Conservation (phyloP, 2,113 vertebrate genomes). For the Neotoma lepida region DNA sequence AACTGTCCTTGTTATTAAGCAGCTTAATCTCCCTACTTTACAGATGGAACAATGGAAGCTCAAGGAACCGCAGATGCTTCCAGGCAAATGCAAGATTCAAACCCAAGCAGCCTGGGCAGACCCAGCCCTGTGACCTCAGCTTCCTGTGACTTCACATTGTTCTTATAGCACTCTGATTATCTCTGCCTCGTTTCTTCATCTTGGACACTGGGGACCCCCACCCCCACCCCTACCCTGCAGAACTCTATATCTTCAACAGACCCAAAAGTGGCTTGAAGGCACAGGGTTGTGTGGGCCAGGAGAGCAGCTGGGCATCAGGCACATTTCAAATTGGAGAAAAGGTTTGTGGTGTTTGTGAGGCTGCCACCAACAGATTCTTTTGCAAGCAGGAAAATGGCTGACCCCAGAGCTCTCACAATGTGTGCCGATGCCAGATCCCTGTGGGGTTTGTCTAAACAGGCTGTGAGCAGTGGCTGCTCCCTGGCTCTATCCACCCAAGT, state of each 20-base stretch:
- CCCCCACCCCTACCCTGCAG: background rate
- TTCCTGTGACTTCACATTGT: background rate
- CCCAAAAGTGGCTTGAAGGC: background rate
- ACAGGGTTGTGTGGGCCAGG: fast-evolving
- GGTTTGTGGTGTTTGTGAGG: background rate
- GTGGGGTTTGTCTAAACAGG: conserved; percentile 84
- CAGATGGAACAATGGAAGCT: background rate
- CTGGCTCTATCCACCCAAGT: conserved; percentile 56
- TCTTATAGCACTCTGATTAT: background rate
- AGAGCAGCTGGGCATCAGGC: background rate
- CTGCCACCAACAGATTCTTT: conserved; percentile 66
- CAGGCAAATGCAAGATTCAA: background rate
- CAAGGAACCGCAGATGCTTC: background rate
- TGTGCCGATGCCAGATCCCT: conserved; percentile 55
- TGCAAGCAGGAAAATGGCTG: conserved; percentile 76
- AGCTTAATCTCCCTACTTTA: background rate
- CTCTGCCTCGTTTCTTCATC: background rate
- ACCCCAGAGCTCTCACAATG: background rate
- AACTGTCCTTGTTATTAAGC: background rate
- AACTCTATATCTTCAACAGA: background rate
- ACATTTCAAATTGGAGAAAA: background rate
- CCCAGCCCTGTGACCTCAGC: background rate
- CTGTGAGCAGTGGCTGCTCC: background rate
- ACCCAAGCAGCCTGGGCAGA: background rate
- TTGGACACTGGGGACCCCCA: no score